Base-by-base conservation (phyloP, 2,113 vertebrate species). In the Paedocypris sp. region DNA sequence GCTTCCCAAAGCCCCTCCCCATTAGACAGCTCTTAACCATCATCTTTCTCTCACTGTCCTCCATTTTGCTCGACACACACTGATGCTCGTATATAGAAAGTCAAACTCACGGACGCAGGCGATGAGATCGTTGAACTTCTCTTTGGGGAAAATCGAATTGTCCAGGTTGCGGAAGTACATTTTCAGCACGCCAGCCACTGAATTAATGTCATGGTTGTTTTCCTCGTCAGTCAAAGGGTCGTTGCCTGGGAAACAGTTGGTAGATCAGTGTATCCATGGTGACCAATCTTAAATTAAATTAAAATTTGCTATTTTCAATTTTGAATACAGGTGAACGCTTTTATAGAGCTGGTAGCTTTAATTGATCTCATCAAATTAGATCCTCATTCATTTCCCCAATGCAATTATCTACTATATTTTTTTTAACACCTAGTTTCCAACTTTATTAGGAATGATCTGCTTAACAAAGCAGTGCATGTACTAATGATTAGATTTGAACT, bases 181-280 rank as follows among this genome's bases (percentile, higher is more conserved):
- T 82, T 97, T 98, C 75, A 98, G 79, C 71, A 97, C 94, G 12
- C 95, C 92, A 11, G 94, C 95, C 72, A 98, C 94, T 4, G 95
- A 98, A 76, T 98, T 97, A 83, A 98, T 97, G 74, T 98, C 95
- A 15, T 91, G 95, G 84, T 93, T 95, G 78, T 86, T 94, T 85
- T 97, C 94, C 75, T 96, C 94, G 50, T 96, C 94, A 16, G 92
- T 88, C 84, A 98, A 86, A 48, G 94, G 95, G 75, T 97, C 93
- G 68, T 97, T 93, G 80, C 95, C 95, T 97, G 73, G 60, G 75
- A 67, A 73, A 82, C 71, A 71, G 75, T 75, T 15, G 61, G 1
- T 15, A 6, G 2, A 18, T 13, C 22, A 20, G 38, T 10, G 23
- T 32, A 58, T 45, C 26, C 26, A 31, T 42, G 52, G 50, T 23